Evolutionary conservation across 1,140 invertebrate genomes (phyloP).

Genomic region (Caligus rogercresseyi): DNA sequence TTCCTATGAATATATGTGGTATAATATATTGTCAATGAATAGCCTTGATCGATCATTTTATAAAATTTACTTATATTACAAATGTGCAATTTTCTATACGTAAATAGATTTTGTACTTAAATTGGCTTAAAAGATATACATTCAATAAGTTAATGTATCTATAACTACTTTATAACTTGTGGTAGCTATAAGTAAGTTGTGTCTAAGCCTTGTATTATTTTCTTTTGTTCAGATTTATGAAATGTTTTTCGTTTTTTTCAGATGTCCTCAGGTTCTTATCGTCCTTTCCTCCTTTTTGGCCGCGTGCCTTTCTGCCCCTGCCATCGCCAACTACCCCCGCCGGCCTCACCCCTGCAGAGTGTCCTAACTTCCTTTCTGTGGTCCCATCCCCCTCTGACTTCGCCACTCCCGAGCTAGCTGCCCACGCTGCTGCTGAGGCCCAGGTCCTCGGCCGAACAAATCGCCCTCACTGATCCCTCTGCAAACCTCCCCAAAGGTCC

Average conservation of each 20-base stretch:
- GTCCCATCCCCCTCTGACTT: background rate
- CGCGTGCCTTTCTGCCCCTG: background rate
- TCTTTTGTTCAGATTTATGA: too few species aligned
- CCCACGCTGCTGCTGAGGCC: slow-evolving; percentile 5
- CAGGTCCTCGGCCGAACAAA: slow-evolving; percentile 14
- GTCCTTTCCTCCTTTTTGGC: background rate
- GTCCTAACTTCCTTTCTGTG: background rate
- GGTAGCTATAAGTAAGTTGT: too few species aligned
- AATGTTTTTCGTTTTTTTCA: background rate
- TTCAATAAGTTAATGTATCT: too few species aligned
- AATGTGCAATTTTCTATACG: too few species aligned
- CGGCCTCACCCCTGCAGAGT: background rate
- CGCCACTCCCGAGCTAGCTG: slow-evolving; percentile 3
- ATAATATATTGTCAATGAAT: too few species aligned
- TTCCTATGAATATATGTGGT: too few species aligned
- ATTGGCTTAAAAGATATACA: too few species aligned
- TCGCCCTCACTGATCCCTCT: background rate
- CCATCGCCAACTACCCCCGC: background rate
- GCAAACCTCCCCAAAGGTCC: background rate
- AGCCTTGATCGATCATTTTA: too few species aligned
- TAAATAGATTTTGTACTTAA: too few species aligned
- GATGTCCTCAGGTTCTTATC: background rate
- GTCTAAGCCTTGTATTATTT: too few species aligned
- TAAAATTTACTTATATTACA: too few species aligned
- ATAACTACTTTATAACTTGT: too few species aligned